A percentile compares a stretch with the other conserved stretches of the same genome.
These are phyloP conservation scores for Pitta sordida DNA, from an alignment of 2,113 vertebrate genomes.

Conservation along the genomic window DNA sequence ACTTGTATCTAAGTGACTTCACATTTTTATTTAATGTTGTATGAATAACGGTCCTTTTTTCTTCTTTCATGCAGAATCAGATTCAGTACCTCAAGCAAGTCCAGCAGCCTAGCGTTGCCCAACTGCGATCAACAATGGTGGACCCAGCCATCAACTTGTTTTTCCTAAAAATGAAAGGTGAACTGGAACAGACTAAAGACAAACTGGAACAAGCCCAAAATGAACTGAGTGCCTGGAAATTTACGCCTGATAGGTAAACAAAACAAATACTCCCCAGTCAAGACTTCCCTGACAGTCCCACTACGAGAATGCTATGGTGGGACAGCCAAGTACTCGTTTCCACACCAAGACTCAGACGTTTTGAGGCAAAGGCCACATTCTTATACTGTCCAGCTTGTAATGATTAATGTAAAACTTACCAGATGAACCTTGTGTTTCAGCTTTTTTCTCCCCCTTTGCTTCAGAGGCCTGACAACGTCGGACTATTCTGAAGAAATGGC, in stretches of 20 bases:
- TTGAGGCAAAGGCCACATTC: constrained; percentile 89
- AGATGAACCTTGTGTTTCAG: constrained; percentile 99
- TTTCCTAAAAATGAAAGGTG: constrained; percentile 99
- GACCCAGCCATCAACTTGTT: constrained; percentile 99
- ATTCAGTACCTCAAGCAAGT: constrained; percentile 99
- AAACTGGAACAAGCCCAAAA: constrained; percentile 99
- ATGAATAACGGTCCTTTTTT: constrained; percentile 42
- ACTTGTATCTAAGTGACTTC: background rate
- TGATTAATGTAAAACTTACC: constrained; percentile 94
- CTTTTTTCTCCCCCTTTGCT: constrained; percentile 90
- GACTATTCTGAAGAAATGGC: constrained; percentile 98
- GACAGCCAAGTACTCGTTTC: constrained; percentile 95
- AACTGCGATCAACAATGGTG: constrained; percentile 98
- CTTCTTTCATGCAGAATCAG: constrained; percentile 86
- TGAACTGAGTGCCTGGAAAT: constrained; percentile 99
- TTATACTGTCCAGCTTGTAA: constrained; percentile 92
- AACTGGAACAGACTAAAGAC: constrained; percentile 99
- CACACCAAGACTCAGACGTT: constrained; percentile 98
- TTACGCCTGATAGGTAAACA: constrained; percentile 99
- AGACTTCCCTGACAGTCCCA: constrained; percentile 99
- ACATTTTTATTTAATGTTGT: background rate
- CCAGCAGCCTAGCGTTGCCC: constrained; percentile 96
- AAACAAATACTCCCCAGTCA: constrained; percentile 97
- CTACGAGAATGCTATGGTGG: constrained; percentile 98
- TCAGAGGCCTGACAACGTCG: constrained; percentile 94